phyloP scores from a whole-genome alignment of 2,888 invertebrate species.

The Hesperia comma region DNA sequence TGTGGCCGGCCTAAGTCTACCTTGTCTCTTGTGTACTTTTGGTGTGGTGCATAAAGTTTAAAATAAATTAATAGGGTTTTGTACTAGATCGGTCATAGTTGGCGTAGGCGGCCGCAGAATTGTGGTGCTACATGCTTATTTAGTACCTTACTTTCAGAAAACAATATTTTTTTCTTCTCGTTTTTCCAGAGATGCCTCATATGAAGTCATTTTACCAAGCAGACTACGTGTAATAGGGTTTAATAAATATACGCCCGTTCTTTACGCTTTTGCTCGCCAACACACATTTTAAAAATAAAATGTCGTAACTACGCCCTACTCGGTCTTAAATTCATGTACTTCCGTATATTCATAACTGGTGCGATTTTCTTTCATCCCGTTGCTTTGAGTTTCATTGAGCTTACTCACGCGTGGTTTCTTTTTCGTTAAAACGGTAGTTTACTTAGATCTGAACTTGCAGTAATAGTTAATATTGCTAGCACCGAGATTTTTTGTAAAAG shows the following conservation, averaged over 20 bases:
- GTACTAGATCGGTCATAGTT: no score
- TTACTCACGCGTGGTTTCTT: not conserved
- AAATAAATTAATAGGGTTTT: no score
- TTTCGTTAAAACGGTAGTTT: conserved; percentile 1
- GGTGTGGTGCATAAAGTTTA: no score
- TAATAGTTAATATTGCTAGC: no score
- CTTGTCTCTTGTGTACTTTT: no score
- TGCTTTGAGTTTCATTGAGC: conserved; percentile 18
- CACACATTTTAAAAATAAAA: conserved; percentile 12
- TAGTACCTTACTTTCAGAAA: no score
- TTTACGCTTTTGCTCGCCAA: conserved; percentile 9
- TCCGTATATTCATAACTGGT: conserved; percentile 18
- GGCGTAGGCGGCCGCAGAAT: no score
- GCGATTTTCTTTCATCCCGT: conserved; percentile 7
- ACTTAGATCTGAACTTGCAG: no score
- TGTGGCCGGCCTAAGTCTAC: no score
- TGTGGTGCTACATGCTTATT: no score
- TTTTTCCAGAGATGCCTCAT: not conserved
- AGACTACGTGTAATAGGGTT: conserved; percentile 2
- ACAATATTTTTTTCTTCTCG: not conserved
- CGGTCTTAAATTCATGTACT: not conserved
- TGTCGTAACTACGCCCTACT: not conserved
- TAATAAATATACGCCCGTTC: conserved; percentile 8
- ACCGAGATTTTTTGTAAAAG: no score
- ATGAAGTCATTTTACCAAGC: not conserved